Percentiles rank a stretch among this genome's conserved stretches.
Evolutionary conservation across 2,797 vertebrate species (phyloP).

Genomic region (Sphenopsis melanotis): DNA sequence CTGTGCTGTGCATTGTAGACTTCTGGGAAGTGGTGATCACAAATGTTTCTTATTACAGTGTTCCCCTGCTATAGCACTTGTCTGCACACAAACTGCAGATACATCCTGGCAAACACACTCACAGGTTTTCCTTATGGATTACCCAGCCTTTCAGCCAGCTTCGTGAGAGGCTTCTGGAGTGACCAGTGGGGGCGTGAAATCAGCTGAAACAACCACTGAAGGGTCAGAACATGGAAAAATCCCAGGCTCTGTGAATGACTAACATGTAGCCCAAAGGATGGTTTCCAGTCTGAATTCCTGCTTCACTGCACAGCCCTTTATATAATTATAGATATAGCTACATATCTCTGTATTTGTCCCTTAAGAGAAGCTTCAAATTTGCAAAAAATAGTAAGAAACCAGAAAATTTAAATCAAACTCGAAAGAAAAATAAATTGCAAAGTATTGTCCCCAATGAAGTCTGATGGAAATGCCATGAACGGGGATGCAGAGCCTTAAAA

Average conservation of each 20-base stretch:
- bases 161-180: neutral
- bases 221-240: neutral
- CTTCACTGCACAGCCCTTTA: neutral
- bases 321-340: neutral
- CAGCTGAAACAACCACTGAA: neutral
- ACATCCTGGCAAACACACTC: neutral
- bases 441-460: neutral
- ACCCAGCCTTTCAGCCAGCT: neutral
- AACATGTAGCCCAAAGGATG: neutral
- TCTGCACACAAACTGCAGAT: neutral
- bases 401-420: neutral
- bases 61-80: neutral
- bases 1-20: neutral
- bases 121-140: neutral
- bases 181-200: neutral
- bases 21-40: neutral
- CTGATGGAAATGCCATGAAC: neutral
- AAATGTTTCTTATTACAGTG: slow-evolving; percentile 11
- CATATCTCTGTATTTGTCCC: neutral
- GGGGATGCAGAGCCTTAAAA: neutral
- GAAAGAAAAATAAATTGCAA: neutral
- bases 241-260: neutral
- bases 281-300: neutral
- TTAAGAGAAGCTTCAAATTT: neutral
- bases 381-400: neutral